Percentiles rank a stretch among this genome's conserved stretches.
These are phyloP conservation scores for Distichodus sexfasciatus DNA, from an alignment of 2,797 vertebrate species.

Conservation along the genomic window DNA sequence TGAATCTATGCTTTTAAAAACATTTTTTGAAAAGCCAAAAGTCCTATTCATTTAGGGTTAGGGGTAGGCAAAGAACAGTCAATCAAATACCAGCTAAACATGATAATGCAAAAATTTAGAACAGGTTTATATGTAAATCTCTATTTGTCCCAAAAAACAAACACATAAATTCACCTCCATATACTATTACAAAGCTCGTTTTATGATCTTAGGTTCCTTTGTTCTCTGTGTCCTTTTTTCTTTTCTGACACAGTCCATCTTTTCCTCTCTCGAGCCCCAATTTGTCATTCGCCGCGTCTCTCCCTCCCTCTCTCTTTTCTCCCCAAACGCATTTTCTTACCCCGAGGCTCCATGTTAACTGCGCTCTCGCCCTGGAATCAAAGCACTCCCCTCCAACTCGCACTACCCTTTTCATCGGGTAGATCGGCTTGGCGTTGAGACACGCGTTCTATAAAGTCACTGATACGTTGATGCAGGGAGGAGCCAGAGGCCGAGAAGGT, in stretches of 20 bases:
- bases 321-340: slow-evolving; percentile 37
- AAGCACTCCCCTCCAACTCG: slow-evolving; percentile 53
- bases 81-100: too few species aligned
- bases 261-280: slow-evolving; percentile 30
- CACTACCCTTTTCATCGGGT: slow-evolving; percentile 18
- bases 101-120: too few species aligned
- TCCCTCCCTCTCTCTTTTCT: slow-evolving; percentile 44
- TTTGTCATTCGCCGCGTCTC: slow-evolving; percentile 47
- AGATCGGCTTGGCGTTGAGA: neutral
- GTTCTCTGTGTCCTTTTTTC: neutral
- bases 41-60: too few species aligned
- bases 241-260: slow-evolving; percentile 16
- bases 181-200: slow-evolving; percentile 1
- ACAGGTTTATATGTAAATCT: too few species aligned
- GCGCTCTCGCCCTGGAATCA: slow-evolving; percentile 69
- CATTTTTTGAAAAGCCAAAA: too few species aligned
- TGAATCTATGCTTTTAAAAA: too few species aligned
- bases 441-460: neutral
- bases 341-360: slow-evolving; percentile 64
- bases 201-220: neutral
- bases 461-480: slow-evolving; percentile 25
- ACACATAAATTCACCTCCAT: slow-evolving; percentile 2
- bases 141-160: neutral
- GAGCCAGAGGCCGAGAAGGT: slow-evolving; percentile 27
- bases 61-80: too few species aligned